Evolutionary conservation across 2,113 vertebrate genomes (phyloP).

Genomic region (Rhegmatorhina hoffmannsi): DNA sequence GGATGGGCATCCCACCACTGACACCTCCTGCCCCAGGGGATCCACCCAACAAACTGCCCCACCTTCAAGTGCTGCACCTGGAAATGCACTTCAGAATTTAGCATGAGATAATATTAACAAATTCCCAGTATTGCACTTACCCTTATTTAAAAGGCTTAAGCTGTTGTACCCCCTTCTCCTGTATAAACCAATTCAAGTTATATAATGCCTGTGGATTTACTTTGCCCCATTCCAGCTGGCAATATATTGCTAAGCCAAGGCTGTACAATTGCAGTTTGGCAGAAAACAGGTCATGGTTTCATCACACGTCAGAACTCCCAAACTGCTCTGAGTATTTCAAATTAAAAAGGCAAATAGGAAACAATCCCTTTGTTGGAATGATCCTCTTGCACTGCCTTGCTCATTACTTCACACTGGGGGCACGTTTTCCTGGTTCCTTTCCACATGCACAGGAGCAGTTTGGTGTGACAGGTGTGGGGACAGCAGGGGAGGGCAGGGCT

Average conservation of each 20-base stretch:
- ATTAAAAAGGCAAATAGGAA: constrained; percentile 22
- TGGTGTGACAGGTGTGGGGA: neutral
- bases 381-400: neutral
- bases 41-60: neutral
- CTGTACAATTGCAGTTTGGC: constrained; percentile 30
- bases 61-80: neutral
- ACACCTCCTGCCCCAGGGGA: neutral
- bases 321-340: neutral
- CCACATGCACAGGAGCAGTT: accelerated
- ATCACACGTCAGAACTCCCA: neutral
- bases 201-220: constrained; percentile 63
- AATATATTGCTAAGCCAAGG: constrained; percentile 44
- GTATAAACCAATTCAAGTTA: constrained; percentile 59
- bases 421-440: neutral
- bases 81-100: neutral
- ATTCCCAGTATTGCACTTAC: constrained; percentile 48
- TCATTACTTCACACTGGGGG: neutral
- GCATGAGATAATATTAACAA: neutral
- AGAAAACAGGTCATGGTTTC: constrained; percentile 52
- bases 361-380: neutral
- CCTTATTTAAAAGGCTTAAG: constrained; percentile 57
- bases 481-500: neutral
- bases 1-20: neutral
- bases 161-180: constrained; percentile 17
- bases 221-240: constrained; percentile 53